Conservation (phyloP, 1,140 invertebrate genomes). For the Philaenus spumarius region DNA sequence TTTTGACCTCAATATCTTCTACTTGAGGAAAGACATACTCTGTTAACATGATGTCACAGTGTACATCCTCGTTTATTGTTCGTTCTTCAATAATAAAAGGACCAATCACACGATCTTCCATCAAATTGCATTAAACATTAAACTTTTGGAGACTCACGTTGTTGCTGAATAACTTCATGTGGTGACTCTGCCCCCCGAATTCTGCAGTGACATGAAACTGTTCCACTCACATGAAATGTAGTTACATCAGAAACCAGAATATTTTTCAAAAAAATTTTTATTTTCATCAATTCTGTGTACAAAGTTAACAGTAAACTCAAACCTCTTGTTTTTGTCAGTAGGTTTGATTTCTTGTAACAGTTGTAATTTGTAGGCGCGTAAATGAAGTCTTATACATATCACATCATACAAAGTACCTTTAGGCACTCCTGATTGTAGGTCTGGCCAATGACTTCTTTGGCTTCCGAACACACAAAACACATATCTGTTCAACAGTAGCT, state of each 20-base stretch:
- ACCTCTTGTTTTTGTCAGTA: neutral
- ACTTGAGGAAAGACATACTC: no score
- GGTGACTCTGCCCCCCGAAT: conserved; percentile 1
- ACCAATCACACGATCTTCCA: no score
- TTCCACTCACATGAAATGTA: neutral
- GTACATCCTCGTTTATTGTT: no score
- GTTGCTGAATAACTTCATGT: neutral
- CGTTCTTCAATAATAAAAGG: no score
- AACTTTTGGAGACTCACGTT: no score
- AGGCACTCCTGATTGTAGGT: conserved; percentile 2
- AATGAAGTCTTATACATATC: neutral
- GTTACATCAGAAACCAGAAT: neutral
- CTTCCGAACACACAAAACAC: neutral
- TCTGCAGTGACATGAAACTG: neutral
- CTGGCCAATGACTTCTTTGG: conserved; percentile 1
- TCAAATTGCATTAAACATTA: no score
- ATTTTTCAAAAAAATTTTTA: neutral
- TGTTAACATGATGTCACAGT: no score
- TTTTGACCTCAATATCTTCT: no score
- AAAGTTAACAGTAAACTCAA: neutral
- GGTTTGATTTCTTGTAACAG: neutral
- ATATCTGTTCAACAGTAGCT: neutral
- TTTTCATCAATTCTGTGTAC: neutral
- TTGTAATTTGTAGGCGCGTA: conserved; percentile 4
- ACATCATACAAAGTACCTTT: neutral